Evolutionary conservation across 2,888 invertebrate species (phyloP).

Genomic region (Eupithecia centaureata): DNA sequence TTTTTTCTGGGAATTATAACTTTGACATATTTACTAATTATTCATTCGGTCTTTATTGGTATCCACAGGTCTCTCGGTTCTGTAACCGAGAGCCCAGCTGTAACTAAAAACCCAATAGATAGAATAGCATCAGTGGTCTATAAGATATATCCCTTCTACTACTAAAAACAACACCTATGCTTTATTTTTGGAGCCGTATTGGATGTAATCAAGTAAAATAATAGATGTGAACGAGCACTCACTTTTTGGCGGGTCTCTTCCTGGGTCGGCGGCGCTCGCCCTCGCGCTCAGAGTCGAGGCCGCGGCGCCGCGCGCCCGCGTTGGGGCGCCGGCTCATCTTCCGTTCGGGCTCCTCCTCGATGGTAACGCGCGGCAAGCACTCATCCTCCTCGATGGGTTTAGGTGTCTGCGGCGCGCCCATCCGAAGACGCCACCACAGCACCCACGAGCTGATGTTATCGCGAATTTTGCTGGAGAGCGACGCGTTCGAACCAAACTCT

Average conservation of each 20-base stretch:
- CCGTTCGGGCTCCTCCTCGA: constrained; percentile 66
- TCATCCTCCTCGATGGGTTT: constrained; percentile 75
- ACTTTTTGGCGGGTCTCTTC: constrained; percentile 67
- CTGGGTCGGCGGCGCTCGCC: constrained; percentile 71
- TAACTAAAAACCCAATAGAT: too few species aligned
- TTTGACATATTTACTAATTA: too few species aligned
- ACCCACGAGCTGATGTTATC: constrained; percentile 80
- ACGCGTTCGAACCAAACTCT: constrained; percentile 51
- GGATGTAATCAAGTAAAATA: background rate
- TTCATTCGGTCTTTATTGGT: too few species aligned
- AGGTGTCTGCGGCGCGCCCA: constrained; percentile 82
- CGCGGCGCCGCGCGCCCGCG: constrained; percentile 67
- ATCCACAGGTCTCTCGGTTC: too few species aligned
- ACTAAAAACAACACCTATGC: background rate
- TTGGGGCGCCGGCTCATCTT: constrained; percentile 69
- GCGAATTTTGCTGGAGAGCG: constrained; percentile 73
- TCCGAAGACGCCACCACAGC: constrained; percentile 82
- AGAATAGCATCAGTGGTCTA: background rate
- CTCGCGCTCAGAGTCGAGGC: constrained; percentile 70
- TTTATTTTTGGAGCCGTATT: background rate
- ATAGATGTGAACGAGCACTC: constrained; percentile 37
- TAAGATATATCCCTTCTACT: background rate
- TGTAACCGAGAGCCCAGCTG: too few species aligned
- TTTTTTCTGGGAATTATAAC: too few species aligned
- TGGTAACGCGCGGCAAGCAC: constrained; percentile 67